phyloP scores from a whole-genome alignment of 2,113 vertebrate genomes.

The Trachemys scripta region DNA sequence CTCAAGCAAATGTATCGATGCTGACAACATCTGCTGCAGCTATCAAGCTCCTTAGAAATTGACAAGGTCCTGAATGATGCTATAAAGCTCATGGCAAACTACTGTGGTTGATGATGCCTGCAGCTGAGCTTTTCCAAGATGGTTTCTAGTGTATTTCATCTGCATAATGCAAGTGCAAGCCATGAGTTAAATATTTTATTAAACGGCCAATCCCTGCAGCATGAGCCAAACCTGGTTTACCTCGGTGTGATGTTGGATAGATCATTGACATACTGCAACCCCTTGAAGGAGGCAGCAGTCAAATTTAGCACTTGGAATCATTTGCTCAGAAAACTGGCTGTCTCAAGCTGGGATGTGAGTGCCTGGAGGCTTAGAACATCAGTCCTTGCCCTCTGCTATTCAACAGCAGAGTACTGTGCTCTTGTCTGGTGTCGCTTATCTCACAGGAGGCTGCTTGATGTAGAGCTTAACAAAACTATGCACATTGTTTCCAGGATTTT shows the following conservation, averaged over 20 bases:
- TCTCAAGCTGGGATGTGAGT: background rate
- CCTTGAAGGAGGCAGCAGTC: too few relatives aligned
- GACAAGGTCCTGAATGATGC: background rate
- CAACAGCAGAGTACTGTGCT: background rate
- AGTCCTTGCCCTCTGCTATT: background rate
- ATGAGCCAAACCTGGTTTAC: too few relatives aligned
- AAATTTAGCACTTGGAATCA: too few relatives aligned
- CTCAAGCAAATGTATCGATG: background rate
- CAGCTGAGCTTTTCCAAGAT: too few relatives aligned
- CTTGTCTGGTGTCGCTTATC: background rate
- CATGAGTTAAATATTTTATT: too few relatives aligned
- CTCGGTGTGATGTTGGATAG: too few relatives aligned
- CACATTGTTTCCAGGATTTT: background rate
- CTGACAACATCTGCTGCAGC: background rate
- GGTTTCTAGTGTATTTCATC: background rate
- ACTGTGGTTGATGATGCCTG: too few relatives aligned
- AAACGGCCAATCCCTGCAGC: too few relatives aligned
- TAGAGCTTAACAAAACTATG: background rate
- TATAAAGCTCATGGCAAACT: too few relatives aligned
- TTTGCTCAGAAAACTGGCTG: background rate
- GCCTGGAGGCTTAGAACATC: background rate
- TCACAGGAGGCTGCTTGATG: background rate
- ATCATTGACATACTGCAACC: too few relatives aligned
- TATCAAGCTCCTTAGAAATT: background rate
- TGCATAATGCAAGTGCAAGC: background rate